These are phyloP conservation scores for Morpho deidamia DNA, from an alignment of 2,888 invertebrate genomes.

Conservation along the genomic window DNA sequence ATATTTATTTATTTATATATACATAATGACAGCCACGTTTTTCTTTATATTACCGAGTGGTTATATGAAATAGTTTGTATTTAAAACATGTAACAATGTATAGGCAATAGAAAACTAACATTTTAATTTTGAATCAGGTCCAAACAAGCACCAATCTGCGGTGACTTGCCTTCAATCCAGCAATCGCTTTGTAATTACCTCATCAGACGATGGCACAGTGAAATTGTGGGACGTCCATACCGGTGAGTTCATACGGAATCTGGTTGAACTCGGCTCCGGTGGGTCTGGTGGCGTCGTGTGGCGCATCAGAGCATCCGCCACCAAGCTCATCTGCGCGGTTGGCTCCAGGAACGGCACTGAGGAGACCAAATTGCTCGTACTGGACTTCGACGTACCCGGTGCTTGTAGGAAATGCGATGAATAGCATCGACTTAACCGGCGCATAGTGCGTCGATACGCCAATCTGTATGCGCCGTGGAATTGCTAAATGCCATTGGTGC, in stretches of 20 bases:
- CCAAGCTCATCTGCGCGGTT: constrained; percentile 98
- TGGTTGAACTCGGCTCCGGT: constrained; percentile 95
- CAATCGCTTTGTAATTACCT: constrained; percentile 98
- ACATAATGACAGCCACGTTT: background rate
- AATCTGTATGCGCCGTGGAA: constrained; percentile 71
- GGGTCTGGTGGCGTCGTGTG: constrained; percentile 99
- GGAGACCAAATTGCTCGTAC: constrained; percentile 97
- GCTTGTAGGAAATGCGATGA: constrained; percentile 79
- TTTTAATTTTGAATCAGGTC: constrained; percentile 77
- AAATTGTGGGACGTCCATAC: constrained; percentile 99
- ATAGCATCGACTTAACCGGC: constrained; percentile 72
- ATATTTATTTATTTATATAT: no score
- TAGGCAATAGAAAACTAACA: no score
- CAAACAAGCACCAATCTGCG: constrained; percentile 98
- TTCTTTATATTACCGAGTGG: background rate
- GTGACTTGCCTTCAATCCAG: constrained; percentile 99
- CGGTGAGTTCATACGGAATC: constrained; percentile 96
- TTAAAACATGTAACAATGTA: no score
- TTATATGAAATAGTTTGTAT: no score
- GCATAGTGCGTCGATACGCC: constrained; percentile 62
- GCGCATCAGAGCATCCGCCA: constrained; percentile 96
- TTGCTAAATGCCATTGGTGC: constrained; percentile 34
- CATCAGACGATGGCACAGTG: constrained; percentile 99
- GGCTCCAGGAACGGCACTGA: constrained; percentile 99
- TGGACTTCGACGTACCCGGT: constrained; percentile 96